Evolutionary conservation across 2,113 vertebrate species (phyloP).

Genomic region (Dascyllus trimaculatus): DNA sequence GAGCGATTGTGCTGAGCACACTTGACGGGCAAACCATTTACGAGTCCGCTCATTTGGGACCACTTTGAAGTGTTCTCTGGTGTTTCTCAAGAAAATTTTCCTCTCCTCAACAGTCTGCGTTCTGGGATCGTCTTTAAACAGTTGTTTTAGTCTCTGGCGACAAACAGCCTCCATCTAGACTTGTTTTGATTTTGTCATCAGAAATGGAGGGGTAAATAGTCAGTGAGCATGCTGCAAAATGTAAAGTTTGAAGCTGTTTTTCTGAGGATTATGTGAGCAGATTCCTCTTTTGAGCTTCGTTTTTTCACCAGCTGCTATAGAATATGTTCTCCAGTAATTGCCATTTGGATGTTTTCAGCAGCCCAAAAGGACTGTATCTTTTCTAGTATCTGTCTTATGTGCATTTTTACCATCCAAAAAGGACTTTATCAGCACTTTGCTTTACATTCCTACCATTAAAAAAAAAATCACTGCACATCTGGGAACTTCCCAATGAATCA

Average conservation of each 20-base stretch:
- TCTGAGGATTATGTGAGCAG: neutral
- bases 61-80: conserved; percentile 83
- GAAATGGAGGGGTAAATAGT: conserved; percentile 39
- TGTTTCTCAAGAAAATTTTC: conserved; percentile 67
- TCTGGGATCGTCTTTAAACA: conserved; percentile 79
- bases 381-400: neutral
- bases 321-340: neutral
- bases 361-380: too few species aligned
- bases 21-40: conserved; percentile 80
- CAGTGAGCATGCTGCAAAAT: conserved; percentile 14
- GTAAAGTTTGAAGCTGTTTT: conserved; percentile 48
- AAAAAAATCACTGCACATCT: conserved; percentile 38
- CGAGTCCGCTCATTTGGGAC: conserved; percentile 74
- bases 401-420: conserved; percentile 6
- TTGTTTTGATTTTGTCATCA: conserved; percentile 67
- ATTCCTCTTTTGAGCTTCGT: neutral
- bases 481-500: conserved; percentile 23
- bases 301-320: neutral
- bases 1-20: conserved; percentile 73
- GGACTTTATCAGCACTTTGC: neutral
- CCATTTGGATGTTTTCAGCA: too few species aligned
- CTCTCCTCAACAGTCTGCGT: conserved; percentile 57
- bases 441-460: neutral
- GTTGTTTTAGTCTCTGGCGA: conserved; percentile 65
- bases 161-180: conserved; percentile 60